Conservation (phyloP, 2,797 vertebrate genomes). For the Babyrousa celebensis region DNA sequence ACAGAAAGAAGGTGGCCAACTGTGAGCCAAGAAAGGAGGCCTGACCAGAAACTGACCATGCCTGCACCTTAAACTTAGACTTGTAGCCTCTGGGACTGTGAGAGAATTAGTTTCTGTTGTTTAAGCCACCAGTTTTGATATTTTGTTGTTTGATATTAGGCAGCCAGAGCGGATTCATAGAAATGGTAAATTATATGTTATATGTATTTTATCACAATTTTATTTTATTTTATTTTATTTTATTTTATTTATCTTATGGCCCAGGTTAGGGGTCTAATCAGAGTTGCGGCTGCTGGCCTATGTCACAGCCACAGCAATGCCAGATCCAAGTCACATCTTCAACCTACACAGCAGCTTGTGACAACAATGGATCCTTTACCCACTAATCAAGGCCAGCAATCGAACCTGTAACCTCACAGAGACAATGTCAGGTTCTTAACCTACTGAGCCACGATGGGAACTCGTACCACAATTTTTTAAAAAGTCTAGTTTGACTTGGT, state of each 20-base stretch:
- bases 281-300: no score
- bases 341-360: no score
- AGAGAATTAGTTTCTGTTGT: neutral
- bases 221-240: no score
- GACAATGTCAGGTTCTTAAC: no score
- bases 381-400: no score
- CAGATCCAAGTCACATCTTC: no score
- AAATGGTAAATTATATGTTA: neutral
- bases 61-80: neutral
- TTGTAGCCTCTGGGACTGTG: neutral
- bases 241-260: no score
- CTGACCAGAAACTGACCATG: neutral
- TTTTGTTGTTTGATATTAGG: neutral
- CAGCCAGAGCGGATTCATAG: neutral
- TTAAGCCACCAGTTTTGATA: neutral
- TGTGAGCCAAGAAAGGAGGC: neutral
- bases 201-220: neutral
- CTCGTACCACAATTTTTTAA: neutral
- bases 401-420: no score
- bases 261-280: no score
- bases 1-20: neutral
- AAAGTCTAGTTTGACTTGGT: neutral
- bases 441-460: no score
- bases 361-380: no score
- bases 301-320: no score